Evolutionary conservation across 2,797 vertebrate genomes (phyloP), one percentile per base, ranked within the genome.

Genomic region (Bradypodion ventrale): DNA sequence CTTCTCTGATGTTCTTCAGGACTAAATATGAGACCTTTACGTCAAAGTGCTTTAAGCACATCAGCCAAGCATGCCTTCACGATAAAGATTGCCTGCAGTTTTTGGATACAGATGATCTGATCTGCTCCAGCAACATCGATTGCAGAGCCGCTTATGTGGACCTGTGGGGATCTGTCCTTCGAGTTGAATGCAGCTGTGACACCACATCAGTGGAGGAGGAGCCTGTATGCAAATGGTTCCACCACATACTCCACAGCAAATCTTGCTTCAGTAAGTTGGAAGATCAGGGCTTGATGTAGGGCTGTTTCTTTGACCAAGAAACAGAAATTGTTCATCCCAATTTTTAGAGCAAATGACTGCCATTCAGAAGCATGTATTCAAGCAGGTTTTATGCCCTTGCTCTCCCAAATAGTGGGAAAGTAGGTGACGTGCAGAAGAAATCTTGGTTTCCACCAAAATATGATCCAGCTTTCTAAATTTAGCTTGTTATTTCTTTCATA

Each of bases 81-180:
- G 88, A 94, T 35, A 93, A 94, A 60, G 93, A 94, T n/a, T 98
- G 97, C 83, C 93, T 97, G 27, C 88, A 91, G 44, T 92, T 87
- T 29, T 93, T 98, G 91, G 93, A 95, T 80, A 80, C 83, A 46
- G 94, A 89, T 12, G 94, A 95, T 16, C 65, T 96, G 59, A 94
- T 95, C 44, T 97, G 96, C 49, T 96, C 96, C 15, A 93, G 90
- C 75, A 94, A 93, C 0, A 1, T 92, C 27, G 96, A 95, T 40
- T 99, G 98, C 94, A 97, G 88, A 94, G 93, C 56, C 23, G 97
- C 98, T 68, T 97, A 97, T 69, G 42, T 98, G 12, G 94, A 92
- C 60, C 97, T 87, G 60, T 90, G 98, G 83, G 98, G 97, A 60
- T 97, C 97, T 0, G 6, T 93, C 23, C 97, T 98, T 75, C 97